These are phyloP conservation scores for Diceros bicornis DNA, from an alignment of 2,797 vertebrate genomes.

Conservation along the genomic window DNA sequence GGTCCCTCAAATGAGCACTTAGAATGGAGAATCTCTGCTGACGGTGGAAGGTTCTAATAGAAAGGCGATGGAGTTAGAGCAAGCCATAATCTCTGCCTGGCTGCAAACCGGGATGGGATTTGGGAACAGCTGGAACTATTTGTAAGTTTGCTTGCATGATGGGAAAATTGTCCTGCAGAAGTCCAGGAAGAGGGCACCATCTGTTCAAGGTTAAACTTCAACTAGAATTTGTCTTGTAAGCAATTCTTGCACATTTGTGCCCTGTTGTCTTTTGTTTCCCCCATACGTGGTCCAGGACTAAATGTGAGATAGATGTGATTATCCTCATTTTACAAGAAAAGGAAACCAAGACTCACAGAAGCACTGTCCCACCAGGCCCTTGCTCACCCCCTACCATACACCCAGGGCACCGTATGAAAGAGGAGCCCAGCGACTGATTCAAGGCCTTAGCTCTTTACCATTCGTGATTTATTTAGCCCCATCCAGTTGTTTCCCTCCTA, in stretches of 20 bases:
- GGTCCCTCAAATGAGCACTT: background rate
- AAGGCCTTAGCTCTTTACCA: background rate
- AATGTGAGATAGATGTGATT: background rate
- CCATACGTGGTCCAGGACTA: fast-evolving
- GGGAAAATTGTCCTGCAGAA: background rate
- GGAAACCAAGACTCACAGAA: background rate
- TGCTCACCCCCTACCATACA: fast-evolving
- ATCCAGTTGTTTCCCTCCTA: background rate
- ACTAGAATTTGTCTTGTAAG: background rate
- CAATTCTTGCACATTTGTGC: background rate
- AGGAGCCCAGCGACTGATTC: fast-evolving
- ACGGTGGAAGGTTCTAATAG: background rate
- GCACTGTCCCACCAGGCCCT: background rate
- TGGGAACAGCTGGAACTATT: conserved; percentile 12
- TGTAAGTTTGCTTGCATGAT: background rate
- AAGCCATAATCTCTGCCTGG: background rate
- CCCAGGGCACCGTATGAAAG: fast-evolving
- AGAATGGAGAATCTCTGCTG: background rate
- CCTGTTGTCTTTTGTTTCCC: fast-evolving
- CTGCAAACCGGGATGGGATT: background rate
- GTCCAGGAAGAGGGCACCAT: background rate
- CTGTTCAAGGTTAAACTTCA: conserved; percentile 58
- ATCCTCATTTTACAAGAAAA: background rate
- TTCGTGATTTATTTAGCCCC: fast-evolving
- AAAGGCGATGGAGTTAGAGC: background rate